A percentile compares a stretch with the other conserved stretches of the same genome.
phyloP scores from a whole-genome alignment of 1,140 invertebrate genomes.

The Ostrea edulis region DNA sequence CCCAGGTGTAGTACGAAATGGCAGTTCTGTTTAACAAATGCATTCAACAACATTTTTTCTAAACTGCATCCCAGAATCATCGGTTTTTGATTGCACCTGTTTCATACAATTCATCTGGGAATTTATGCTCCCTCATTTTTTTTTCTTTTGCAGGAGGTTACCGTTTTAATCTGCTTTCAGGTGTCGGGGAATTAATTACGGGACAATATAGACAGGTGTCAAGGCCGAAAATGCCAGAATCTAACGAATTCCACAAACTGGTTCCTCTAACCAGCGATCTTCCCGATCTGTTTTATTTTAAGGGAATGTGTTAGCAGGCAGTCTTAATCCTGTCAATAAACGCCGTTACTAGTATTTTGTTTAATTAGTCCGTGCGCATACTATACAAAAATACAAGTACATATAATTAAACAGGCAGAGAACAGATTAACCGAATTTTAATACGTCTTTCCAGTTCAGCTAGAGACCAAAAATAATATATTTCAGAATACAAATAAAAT shows the following conservation, averaged over 20 bases:
- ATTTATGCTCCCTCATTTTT: not conserved
- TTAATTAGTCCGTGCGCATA: constrained; percentile 12
- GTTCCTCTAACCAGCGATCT: not conserved
- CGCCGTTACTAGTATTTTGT: constrained; percentile 22
- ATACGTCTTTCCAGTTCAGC: not conserved
- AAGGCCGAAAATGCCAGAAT: constrained; percentile 15
- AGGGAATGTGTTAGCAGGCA: constrained; percentile 25
- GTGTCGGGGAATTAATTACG: not conserved
- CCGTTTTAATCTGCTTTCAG: constrained; percentile 21
- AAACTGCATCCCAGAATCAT: not conserved
- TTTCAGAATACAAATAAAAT: not conserved
- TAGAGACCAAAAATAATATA: too few relatives aligned
- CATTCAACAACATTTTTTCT: not conserved
- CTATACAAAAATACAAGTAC: not conserved
- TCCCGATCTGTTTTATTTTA: constrained; percentile 21
- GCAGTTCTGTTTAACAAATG: not conserved
- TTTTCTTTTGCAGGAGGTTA: constrained; percentile 3
- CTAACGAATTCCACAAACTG: not conserved
- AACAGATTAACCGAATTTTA: too few relatives aligned
- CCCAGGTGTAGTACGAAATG: not conserved
- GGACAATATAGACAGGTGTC: constrained; percentile 29
- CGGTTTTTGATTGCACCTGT: constrained; percentile 12
- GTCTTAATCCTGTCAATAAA: constrained; percentile 14
- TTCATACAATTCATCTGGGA: constrained; percentile 24
- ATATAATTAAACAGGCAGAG: not conserved